phyloP scores from a whole-genome alignment of 1,140 invertebrate species.

The Leucophenga varia region DNA sequence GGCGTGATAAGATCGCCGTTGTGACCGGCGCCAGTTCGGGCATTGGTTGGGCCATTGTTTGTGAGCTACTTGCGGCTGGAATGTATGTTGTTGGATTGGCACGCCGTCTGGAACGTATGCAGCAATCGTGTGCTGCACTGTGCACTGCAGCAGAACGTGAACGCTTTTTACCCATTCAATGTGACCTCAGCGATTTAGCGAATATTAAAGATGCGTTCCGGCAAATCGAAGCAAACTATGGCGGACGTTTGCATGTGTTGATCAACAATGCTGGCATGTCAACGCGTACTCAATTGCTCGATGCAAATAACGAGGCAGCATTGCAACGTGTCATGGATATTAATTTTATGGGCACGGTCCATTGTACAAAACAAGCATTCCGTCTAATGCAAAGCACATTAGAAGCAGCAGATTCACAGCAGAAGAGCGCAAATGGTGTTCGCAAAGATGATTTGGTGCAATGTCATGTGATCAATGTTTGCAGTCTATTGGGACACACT shows the following conservation, averaged over 20 bases:
- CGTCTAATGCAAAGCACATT: slow-evolving; percentile 65
- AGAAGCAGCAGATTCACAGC: neutral
- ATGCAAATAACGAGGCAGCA: slow-evolving; percentile 41
- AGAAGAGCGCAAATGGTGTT: no score
- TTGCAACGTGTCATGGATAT: slow-evolving; percentile 63
- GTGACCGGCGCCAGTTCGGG: slow-evolving; percentile 72
- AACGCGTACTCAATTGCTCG: slow-evolving; percentile 46
- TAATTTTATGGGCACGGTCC: slow-evolving; percentile 66
- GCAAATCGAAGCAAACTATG: slow-evolving; percentile 62
- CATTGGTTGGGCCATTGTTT: slow-evolving; percentile 63
- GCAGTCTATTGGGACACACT: slow-evolving; percentile 61
- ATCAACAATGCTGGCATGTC: slow-evolving; percentile 71
- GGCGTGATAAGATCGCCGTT: slow-evolving; percentile 17
- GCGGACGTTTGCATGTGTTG: slow-evolving; percentile 64
- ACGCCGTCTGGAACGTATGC: slow-evolving; percentile 61
- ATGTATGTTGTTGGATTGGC: slow-evolving; percentile 69
- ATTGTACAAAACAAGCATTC: slow-evolving; percentile 66
- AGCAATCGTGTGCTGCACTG: slow-evolving; percentile 48
- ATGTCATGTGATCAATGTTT: slow-evolving; percentile 68
- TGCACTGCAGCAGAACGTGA: slow-evolving; percentile 26
- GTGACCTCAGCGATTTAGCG: slow-evolving; percentile 66
- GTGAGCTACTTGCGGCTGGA: slow-evolving; percentile 61
- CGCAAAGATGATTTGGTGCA: slow-evolving; percentile 56
- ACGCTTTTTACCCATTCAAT: slow-evolving; percentile 57
- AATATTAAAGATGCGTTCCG: slow-evolving; percentile 67